Evolutionary conservation across 2,888 invertebrate genomes (phyloP), one percentile per base, ranked within the genome.

Genomic region (Halictus quadricinctus): DNA sequence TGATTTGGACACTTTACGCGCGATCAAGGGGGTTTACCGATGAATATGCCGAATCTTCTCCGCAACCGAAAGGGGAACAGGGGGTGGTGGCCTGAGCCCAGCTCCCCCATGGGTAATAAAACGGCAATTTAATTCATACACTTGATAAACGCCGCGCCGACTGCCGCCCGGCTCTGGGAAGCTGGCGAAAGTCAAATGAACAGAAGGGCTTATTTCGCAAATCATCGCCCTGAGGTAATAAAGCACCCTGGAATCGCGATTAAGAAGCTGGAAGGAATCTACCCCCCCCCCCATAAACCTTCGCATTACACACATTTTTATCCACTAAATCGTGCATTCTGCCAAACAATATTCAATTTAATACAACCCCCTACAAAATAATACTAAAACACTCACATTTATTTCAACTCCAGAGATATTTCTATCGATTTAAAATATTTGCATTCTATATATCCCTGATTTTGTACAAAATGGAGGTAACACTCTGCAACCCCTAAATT

Each of bases 61-160:
- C 84, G 72, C 74, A 85, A 80, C 78, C 69, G 80, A 88, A 83
- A 80, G 72, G 78, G 72, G 66, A 81, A 69, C 66, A 58, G 83
- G 81, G 80, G 84, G 84, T 48, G 87, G 80, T 73, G 83, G 84
- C 80, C 83, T 82, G 79, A 77, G 60, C 75, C 64, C 82, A 66
- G 85, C 84, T 88, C 92, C 92, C 92, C 91, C 87, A 88, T 90
- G 93, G 93, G 92, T 92, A 94, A 94, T 94, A 94, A 94, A 94
- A 94, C 94, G 93, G 94, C 94, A 94, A 94, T 94, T 94, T 94
- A 94, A 94, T 94, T 94, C 94, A 92, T 94, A 93, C 94, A 94
- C 93, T 94, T 93, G 94, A 94, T 94, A 93, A 94, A 94, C 93
- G 91, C 91, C 90, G 85, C 76, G 87, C 86, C 77, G 87, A 80